Conservation (phyloP, 2,113 vertebrate genomes). For the Tamias sibiricus region DNA sequence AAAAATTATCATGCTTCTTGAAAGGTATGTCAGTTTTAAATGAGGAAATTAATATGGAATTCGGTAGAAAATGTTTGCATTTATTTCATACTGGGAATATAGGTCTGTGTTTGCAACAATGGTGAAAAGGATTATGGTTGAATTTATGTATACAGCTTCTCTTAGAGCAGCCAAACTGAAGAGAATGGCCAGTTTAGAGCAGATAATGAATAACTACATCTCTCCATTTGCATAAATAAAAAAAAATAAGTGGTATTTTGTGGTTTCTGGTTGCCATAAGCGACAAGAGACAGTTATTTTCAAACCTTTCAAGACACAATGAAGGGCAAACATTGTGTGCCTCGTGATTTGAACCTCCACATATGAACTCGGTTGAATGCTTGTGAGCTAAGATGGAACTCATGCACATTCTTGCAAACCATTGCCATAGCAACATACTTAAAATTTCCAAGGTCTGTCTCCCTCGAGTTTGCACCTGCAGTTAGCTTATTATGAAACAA, state of each 20-base stretch:
- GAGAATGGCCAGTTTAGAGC: conserved; percentile 45
- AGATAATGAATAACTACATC: not conserved
- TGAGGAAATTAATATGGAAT: conserved; percentile 72
- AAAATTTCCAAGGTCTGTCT: conserved; percentile 83
- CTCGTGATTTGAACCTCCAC: conserved; percentile 71
- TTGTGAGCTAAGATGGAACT: conserved; percentile 72
- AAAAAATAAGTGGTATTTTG: conserved; percentile 47
- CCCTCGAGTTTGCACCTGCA: conserved; percentile 82
- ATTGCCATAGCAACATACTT: conserved; percentile 87
- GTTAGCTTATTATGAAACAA: conserved; percentile 83
- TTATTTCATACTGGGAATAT: not conserved
- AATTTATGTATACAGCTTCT: conserved; percentile 56
- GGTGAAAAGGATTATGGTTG: conserved; percentile 57
- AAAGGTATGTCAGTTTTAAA: conserved; percentile 53
- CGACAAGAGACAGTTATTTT: conserved; percentile 75
- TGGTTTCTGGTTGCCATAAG: conserved; percentile 66
- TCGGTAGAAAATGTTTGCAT: conserved; percentile 52
- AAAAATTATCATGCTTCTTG: conserved; percentile 21
- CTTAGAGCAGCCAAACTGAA: conserved; percentile 46
- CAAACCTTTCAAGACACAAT: conserved; percentile 67
- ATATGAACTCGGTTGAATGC: conserved; percentile 71
- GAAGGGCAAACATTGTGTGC: conserved; percentile 77
- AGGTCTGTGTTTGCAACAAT: conserved; percentile 51
- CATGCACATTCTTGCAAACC: conserved; percentile 79
- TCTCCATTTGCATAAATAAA: not conserved